A percentile compares a stretch with the other conserved stretches of the same genome.
Evolutionary conservation across 2,113 vertebrate genomes (phyloP).

Genomic region (Petaurus breviceps): DNA sequence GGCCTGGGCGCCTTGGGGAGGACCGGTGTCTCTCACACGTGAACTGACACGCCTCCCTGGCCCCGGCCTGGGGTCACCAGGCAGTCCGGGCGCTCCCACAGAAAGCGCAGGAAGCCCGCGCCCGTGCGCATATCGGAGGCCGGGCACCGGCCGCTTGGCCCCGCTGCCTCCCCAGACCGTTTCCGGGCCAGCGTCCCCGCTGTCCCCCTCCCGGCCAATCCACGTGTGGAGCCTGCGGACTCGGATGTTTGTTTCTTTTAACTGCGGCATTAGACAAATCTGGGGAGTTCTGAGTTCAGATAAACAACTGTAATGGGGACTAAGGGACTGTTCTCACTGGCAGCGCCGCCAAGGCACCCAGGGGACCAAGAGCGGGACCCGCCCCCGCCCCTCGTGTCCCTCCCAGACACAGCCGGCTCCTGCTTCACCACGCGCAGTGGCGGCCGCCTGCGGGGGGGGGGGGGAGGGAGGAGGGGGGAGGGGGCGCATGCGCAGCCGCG

Average conservation of each 20-base stretch:
- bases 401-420: fast-evolving
- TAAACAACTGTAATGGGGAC: slow-evolving; percentile 44
- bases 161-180: neutral
- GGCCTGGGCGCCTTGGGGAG: no score
- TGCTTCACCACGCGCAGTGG: neutral
- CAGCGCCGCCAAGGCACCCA: neutral
- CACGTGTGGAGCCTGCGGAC: neutral
- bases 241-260: neutral
- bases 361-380: neutral
- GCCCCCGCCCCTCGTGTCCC: neutral
- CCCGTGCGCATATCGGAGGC: no score
- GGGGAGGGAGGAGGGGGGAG: no score
- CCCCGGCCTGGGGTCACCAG: neutral
- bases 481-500: slow-evolving; percentile 46
- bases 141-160: neutral
- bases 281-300: neutral
- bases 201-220: slow-evolving; percentile 28
- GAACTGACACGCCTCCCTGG: neutral
- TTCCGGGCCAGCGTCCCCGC: slow-evolving; percentile 18
- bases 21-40: neutral
- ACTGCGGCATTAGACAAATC: slow-evolving; percentile 54
- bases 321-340: neutral
- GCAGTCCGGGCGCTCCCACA: neutral
- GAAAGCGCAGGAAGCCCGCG: neutral
- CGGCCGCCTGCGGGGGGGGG: neutral